A percentile compares a stretch with the other conserved stretches of the same genome.
phyloP scores from a whole-genome alignment of 2,113 vertebrate species.

The Muntiacus reevesi region DNA sequence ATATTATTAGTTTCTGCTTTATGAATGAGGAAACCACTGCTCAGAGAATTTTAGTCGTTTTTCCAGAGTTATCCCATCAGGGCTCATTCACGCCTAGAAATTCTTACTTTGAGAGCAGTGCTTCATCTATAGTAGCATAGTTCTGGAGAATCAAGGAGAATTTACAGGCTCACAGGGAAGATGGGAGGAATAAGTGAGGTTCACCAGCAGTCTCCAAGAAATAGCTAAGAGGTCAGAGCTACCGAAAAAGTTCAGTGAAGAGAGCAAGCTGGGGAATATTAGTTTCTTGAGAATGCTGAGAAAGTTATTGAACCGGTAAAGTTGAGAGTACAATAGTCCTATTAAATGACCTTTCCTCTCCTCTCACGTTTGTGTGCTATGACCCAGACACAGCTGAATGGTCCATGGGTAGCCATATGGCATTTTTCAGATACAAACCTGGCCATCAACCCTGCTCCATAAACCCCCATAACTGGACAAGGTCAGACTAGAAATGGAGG shows the following conservation, averaged over 20 bases:
- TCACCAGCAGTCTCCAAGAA: neutral
- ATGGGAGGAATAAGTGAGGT: neutral
- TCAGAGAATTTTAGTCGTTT: neutral
- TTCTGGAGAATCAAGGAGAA: neutral
- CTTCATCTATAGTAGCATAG: neutral
- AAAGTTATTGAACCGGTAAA: neutral
- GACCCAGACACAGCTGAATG: neutral
- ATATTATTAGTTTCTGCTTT: neutral
- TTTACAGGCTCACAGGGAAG: slow-evolving; percentile 6
- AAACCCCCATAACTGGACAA: neutral
- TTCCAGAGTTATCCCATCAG: neutral
- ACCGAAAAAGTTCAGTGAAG: neutral
- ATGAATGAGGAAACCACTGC: neutral
- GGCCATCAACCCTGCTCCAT: neutral
- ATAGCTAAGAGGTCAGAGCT: slow-evolving; percentile 15
- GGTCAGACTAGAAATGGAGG: neutral
- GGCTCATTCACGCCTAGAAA: neutral
- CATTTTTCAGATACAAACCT: neutral
- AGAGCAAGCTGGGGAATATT: neutral
- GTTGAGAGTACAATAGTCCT: neutral
- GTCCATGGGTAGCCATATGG: neutral
- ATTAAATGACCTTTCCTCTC: slow-evolving; percentile 27
- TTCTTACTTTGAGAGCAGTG: neutral
- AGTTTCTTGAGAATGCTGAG: slow-evolving; percentile 51
- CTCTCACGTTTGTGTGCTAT: neutral